Percentiles rank a stretch among this genome's conserved stretches.
phyloP scores from a whole-genome alignment of 1,140 invertebrate genomes.

The Cryptotermes secundus region DNA sequence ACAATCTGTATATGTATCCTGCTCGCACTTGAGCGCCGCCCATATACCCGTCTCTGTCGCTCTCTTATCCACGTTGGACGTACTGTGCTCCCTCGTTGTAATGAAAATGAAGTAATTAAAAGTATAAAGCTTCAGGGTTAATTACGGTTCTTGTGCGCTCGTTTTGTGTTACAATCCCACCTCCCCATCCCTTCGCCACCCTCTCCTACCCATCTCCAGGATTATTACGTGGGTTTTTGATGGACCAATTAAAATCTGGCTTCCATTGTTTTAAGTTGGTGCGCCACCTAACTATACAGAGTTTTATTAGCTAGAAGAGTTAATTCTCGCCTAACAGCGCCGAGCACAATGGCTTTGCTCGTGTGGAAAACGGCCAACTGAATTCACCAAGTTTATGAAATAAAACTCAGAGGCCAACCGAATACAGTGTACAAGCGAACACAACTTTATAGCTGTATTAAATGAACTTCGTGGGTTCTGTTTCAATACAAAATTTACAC shows the following conservation, averaged over 20 bases:
- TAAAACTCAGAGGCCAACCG: background rate
- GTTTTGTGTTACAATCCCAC: slow-evolving; percentile 21
- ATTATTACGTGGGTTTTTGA: slow-evolving; percentile 19
- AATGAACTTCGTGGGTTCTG: too few species aligned
- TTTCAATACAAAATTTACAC: too few species aligned
- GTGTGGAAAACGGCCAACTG: background rate
- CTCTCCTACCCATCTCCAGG: background rate
- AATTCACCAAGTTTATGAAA: background rate
- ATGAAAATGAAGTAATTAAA: slow-evolving; percentile 31
- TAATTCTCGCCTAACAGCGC: background rate
- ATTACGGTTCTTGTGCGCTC: slow-evolving; percentile 24
- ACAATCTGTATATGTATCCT: background rate
- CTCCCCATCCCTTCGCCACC: background rate
- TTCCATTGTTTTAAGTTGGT: slow-evolving; percentile 7
- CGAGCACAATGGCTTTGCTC: background rate
- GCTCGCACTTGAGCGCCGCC: background rate
- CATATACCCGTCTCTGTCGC: background rate
- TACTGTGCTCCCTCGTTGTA: background rate
- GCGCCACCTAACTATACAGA: slow-evolving; percentile 10
- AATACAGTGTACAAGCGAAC: background rate
- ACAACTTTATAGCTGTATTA: background rate
- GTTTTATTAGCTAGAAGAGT: slow-evolving; percentile 17
- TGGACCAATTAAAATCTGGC: slow-evolving; percentile 15
- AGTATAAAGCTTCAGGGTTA: slow-evolving; percentile 29
- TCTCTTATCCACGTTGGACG: background rate